Base-by-base conservation (phyloP, 2,888 invertebrate genomes). In the Neoaliturus tenellus region DNA sequence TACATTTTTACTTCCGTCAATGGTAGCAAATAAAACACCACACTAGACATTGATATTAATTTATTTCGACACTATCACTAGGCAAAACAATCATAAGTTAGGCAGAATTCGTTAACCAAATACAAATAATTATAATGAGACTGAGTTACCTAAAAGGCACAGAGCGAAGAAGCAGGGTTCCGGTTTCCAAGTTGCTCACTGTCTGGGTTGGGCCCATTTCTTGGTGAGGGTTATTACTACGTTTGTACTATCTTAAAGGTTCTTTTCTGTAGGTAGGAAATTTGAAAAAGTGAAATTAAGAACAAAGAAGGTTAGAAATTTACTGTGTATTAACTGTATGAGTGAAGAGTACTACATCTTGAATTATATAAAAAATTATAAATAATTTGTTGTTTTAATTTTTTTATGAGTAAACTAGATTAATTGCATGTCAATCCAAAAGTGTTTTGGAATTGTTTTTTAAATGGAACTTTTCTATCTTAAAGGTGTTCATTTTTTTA, bases 71-170 rank as follows among this genome's bases (percentile, higher is more conserved):
- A 62, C 62, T 62, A 28, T 31, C 4, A 1, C 8, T 0, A 25
- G 17, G 62, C 62, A 31, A 62, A 62, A 62, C 28, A 62, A 62
- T 62, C 31, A 17, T 31, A 62, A 62, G 28, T 62, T 1, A 10
- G 23, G 10, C 35, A 6, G 4, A n/a, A n/a, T 35, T 3, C 12
- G 2, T 44, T 44, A 44, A 44, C 4, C 28, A 14, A 0, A 28
- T 62, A 62, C 28, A 62, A 62, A 62, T 62, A 62, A 62, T 31
- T 17, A 31, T 62, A 62, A 62, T 62, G 4, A 12, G 31, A 62
- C 31, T 10, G 31, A 62, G 25, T 62, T 62, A 62, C 62, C 62
- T 62, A 28, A 62, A 62, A 62, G 62, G 62, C 62, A 62, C 62
- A 23, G 51, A 51, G 51, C 51, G 51, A 6, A 20, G 62, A 31